Evolutionary conservation across 2,888 invertebrate genomes (phyloP).

Genomic region (Drosophila nigricruria): DNA sequence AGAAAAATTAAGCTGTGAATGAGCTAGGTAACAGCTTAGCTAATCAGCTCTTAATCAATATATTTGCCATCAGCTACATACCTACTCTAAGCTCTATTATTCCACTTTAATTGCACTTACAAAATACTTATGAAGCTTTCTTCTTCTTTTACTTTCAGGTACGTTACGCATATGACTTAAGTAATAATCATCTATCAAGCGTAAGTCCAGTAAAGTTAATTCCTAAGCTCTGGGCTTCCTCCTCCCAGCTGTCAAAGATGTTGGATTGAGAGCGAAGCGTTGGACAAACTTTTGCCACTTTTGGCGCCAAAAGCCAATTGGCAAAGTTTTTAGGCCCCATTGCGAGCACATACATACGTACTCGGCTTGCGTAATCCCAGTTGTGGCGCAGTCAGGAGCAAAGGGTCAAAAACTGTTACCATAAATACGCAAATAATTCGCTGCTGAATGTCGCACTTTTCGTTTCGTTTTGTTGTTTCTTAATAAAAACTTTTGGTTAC

Average conservation of each 20-base stretch:
- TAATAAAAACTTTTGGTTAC: constrained; percentile 61
- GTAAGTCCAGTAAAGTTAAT: constrained; percentile 48
- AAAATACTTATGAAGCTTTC: not conserved
- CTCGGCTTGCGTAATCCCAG: constrained; percentile 6
- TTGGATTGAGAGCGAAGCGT: constrained; percentile 13
- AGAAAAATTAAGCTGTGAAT: not conserved
- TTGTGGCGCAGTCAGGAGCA: constrained; percentile 12
- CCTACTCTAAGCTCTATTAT: not conserved
- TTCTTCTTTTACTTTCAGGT: constrained; percentile 59
- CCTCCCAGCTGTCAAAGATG: constrained; percentile 23
- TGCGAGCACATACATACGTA: constrained; percentile 30
- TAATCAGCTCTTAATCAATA: not conserved
- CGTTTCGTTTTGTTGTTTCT: constrained; percentile 53
- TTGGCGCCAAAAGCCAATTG: constrained; percentile 59
- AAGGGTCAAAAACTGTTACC: constrained; percentile 63
- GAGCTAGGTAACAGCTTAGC: not conserved
- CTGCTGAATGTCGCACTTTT: constrained; percentile 54
- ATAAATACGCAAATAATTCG: constrained; percentile 80
- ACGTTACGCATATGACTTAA: constrained; percentile 30
- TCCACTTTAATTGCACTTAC: not conserved
- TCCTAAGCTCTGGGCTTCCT: constrained; percentile 1
- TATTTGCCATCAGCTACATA: too few species aligned
- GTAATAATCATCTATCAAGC: constrained; percentile 37
- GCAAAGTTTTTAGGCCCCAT: constrained; percentile 44
- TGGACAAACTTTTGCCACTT: constrained; percentile 52